Evolutionary conservation across 2,888 invertebrate species (phyloP).

Genomic region (Galerucella pusilla): DNA sequence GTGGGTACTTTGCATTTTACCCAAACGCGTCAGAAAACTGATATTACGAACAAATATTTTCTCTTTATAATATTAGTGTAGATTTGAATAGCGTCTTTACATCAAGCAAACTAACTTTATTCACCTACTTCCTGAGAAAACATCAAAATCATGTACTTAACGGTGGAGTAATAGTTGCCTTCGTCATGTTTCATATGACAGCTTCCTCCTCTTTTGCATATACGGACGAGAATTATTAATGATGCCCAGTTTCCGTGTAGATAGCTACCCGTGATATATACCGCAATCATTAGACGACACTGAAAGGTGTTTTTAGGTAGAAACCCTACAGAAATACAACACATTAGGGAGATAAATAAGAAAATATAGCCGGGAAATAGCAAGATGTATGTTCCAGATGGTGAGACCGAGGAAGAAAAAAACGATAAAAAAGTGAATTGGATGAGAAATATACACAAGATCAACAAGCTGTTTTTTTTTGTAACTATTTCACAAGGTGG

Average conservation of each 20-base stretch:
- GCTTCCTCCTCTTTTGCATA: conserved; percentile 44
- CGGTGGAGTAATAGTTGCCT: conserved; percentile 46
- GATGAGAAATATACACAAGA: conserved; percentile 43
- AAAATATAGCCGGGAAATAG: conserved; percentile 59
- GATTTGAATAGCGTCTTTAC: not conserved
- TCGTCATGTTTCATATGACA: conserved; percentile 47
- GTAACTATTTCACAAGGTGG: not conserved
- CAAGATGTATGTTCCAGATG: conserved; percentile 57
- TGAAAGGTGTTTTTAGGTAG: conserved; percentile 50
- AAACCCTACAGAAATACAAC: conserved; percentile 49
- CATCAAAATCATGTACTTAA: conserved; percentile 48
- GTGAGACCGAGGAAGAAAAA: conserved; percentile 39
- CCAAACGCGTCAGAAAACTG: no score
- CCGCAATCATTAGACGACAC: conserved; percentile 50
- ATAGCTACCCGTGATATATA: conserved; percentile 40
- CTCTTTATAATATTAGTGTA: no score
- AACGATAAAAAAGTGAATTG: conserved; percentile 43
- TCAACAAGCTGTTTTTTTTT: conserved; percentile 43
- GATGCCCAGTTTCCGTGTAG: conserved; percentile 45
- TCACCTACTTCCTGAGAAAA: conserved; percentile 33
- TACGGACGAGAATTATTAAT: conserved; percentile 48
- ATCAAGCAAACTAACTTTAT: conserved; percentile 15
- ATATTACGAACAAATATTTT: no score
- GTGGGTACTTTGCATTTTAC: no score
- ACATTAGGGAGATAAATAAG: conserved; percentile 58